Evolutionary conservation across 2,113 vertebrate genomes (phyloP), one percentile per base, ranked within the genome.

Genomic region (Psophia crepitans): DNA sequence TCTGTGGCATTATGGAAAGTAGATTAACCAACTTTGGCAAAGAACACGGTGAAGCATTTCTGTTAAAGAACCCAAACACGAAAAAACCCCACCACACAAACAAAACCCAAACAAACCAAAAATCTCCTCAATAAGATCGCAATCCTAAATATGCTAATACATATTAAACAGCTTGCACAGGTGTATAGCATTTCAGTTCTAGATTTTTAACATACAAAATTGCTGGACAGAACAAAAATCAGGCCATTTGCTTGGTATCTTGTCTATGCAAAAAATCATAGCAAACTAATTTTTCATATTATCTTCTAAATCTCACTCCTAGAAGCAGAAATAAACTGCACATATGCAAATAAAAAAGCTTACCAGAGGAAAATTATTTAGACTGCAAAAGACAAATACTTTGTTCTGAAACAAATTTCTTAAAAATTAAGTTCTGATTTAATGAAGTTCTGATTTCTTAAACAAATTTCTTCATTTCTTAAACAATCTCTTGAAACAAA

Each of bases 61-160:
- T 61, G 56, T 13, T 61, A 16, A 32, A 39, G n/a, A n/a, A n/a
- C n/a, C n/a, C n/a, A n/a, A n/a, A n/a, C n/a, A n/a, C n/a, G n/a
- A n/a, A 57, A 79, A 60, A 35, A 11, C 1, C 3, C 11, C 73
- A 60, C 16, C 21, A 37, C 8, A 2, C 8, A 79, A 89, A 33
- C 0, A 26, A 71, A 20, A 53, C 13, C 13, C 11, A 48, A 48
- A 11, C 3, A n/a, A 56, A 77, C 48, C 4, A 41, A 60, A 77
- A n/a, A 0, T 1, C 4, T 4, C 11, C 35, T 56, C 14, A 32
- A 53, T 11, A 90, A 81, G 19, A 74, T 0, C 46, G 32, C 24
- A 37, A 49, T 41, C n/a, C 56, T 63, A 82, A 93, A 75, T 23
- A 66, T 1, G 9, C 17, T 46, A 63, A 21, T 11, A 49, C 0